A percentile compares a stretch with the other conserved stretches of the same genome.
Conservation (phyloP, 1,140 invertebrate species). For the Brachionus rotundiformis region DNA sequence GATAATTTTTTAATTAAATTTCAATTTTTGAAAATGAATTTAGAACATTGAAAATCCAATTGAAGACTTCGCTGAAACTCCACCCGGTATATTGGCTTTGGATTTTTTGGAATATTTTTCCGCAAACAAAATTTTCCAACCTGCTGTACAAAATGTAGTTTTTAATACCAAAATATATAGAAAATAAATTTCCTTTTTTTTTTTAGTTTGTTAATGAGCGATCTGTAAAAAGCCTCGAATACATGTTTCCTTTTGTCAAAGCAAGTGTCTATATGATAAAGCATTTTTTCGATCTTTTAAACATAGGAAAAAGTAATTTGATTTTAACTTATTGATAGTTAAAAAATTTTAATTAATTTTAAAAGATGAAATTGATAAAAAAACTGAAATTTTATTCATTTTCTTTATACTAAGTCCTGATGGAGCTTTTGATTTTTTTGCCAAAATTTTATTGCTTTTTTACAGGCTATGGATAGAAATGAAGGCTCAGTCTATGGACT, state of each 20-base stretch:
- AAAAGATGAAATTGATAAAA: background rate
- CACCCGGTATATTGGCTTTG: constrained; percentile 13
- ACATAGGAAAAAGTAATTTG: constrained; percentile 18
- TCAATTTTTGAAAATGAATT: background rate
- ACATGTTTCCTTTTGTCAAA: constrained; percentile 48
- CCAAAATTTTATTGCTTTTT: constrained; percentile 35
- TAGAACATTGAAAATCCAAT: constrained; percentile 28
- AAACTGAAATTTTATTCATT: constrained; percentile 45
- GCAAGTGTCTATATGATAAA: constrained; percentile 44
- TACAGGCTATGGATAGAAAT: constrained; percentile 34
- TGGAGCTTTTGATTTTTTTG: constrained; percentile 45
- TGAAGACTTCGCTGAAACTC: background rate
- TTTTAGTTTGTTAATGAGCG: constrained; percentile 12
- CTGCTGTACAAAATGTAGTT: constrained; percentile 14
- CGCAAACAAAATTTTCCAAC: background rate
- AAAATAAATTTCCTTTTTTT: background rate
- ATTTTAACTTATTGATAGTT: no score
- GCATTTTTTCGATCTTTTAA: background rate
- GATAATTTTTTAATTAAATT: background rate
- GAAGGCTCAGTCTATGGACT: constrained; percentile 49
- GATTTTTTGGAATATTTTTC: constrained; percentile 44
- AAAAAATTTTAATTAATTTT: no score
- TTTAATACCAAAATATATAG: background rate
- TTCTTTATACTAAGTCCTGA: constrained; percentile 31
- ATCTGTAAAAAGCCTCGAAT: constrained; percentile 22